Evolutionary conservation across 2,797 vertebrate species (phyloP).

Genomic region (Rhinichthys osculus): DNA sequence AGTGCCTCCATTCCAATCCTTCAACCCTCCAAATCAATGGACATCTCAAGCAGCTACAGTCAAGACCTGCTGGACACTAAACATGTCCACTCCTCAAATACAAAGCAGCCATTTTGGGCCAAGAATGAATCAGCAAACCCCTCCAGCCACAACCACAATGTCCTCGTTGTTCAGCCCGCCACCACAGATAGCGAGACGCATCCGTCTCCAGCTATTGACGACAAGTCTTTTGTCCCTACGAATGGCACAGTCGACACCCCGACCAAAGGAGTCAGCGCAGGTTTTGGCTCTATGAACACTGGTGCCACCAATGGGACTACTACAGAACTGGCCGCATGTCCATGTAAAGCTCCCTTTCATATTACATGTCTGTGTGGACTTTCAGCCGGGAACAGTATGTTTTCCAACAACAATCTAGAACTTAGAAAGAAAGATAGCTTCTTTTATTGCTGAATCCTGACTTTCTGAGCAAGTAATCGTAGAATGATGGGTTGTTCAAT

Average conservation of each 20-base stretch:
- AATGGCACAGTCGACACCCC: constrained; percentile 57
- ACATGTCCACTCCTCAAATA: constrained; percentile 43
- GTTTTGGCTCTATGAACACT: constrained; percentile 50
- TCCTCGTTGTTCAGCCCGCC: constrained; percentile 50
- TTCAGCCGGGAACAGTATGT: constrained; percentile 86
- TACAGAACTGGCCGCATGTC: constrained; percentile 69
- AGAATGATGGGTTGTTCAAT: constrained; percentile 46
- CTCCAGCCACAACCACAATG: constrained; percentile 56
- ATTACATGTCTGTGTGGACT: constrained; percentile 81
- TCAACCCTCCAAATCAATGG: constrained; percentile 45
- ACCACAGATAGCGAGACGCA: constrained; percentile 58
- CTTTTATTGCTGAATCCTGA: constrained; percentile 54
- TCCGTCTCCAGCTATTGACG: constrained; percentile 35
- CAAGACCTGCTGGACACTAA: constrained; percentile 50
- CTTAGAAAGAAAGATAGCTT: constrained; percentile 69
- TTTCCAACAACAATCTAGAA: constrained; percentile 66
- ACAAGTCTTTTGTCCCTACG: constrained; percentile 57
- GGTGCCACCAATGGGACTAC: constrained; percentile 56
- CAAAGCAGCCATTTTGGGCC: constrained; percentile 46
- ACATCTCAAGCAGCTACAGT: constrained; percentile 34
- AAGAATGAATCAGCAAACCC: constrained; percentile 55
- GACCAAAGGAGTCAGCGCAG: constrained; percentile 52
- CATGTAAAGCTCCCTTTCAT: constrained; percentile 75
- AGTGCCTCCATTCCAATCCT: constrained; percentile 28
- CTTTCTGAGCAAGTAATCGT: constrained; percentile 56